These are phyloP conservation scores for Rhinatrema bivittatum DNA, from an alignment of 2,797 vertebrate genomes.

Conservation along the genomic window DNA sequence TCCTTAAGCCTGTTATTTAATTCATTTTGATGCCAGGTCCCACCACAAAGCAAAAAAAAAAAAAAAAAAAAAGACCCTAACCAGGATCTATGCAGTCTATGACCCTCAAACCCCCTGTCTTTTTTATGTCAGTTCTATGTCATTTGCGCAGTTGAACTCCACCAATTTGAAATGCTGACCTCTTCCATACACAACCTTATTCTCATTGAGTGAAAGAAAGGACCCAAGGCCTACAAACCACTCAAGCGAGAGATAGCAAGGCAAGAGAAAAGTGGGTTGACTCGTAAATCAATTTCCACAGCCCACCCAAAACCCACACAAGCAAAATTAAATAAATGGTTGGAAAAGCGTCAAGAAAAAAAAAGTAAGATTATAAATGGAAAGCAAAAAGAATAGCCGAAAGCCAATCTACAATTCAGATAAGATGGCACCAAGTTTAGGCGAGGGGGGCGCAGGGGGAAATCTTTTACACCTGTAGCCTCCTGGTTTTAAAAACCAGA, in stretches of 20 bases:
- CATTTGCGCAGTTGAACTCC: constrained; percentile 75
- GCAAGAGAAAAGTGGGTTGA: constrained; percentile 71
- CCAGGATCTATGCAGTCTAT: constrained; percentile 64
- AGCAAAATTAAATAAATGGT: constrained; percentile 30
- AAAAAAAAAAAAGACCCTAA: constrained; percentile 61
- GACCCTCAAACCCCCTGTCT: constrained; percentile 69
- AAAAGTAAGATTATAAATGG: constrained; percentile 30
- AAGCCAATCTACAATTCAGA: background rate
- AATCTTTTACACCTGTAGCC: constrained; percentile 32
- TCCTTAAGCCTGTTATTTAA: constrained; percentile 77
- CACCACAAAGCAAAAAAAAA: constrained; percentile 71
- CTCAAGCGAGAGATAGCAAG: constrained; percentile 69
- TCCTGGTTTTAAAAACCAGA: constrained; percentile 11
- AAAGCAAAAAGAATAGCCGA: constrained; percentile 14
- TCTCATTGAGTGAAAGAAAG: constrained; percentile 68
- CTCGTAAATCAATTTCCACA: constrained; percentile 75
- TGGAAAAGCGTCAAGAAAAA: constrained; percentile 29
- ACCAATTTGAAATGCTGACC: constrained; percentile 74
- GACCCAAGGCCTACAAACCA: constrained; percentile 60
- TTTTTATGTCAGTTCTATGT: constrained; percentile 74
- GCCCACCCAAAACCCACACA: constrained; percentile 65
- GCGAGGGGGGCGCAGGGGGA: no score
- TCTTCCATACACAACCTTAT: constrained; percentile 71
- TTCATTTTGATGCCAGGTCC: constrained; percentile 71
- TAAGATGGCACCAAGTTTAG: background rate